phyloP scores from a whole-genome alignment of 2,797 vertebrate genomes.

The Labroides dimidiatus region DNA sequence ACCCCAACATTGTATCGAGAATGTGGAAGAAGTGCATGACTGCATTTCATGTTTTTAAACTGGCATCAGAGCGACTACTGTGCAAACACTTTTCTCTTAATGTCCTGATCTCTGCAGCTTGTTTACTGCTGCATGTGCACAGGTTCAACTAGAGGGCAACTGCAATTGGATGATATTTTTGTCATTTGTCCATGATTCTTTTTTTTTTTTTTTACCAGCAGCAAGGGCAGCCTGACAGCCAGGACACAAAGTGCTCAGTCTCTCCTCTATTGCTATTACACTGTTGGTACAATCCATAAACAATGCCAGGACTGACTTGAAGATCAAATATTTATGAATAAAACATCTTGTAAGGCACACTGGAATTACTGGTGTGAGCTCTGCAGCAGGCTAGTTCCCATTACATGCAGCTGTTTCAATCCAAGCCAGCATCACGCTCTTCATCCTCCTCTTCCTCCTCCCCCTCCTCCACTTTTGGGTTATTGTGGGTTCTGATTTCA shows the following conservation, averaged over 20 bases:
- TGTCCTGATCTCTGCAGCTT: slow-evolving; percentile 21
- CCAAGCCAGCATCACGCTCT: slow-evolving; percentile 21
- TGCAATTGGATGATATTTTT: slow-evolving; percentile 25
- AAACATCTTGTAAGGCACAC: slow-evolving; percentile 38
- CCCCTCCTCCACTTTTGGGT: slow-evolving; percentile 13
- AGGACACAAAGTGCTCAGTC: slow-evolving; percentile 3
- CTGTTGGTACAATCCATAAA: slow-evolving; percentile 2
- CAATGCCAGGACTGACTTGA: slow-evolving; percentile 24
- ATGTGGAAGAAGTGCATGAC: slow-evolving; percentile 29
- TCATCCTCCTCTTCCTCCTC: slow-evolving; percentile 21
- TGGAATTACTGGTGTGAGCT: slow-evolving; percentile 43
- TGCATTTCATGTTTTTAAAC: slow-evolving; percentile 39
- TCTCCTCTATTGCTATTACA: slow-evolving; percentile 25
- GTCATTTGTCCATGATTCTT: slow-evolving; percentile 12
- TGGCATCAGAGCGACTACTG: slow-evolving; percentile 26
- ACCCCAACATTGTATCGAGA: slow-evolving; percentile 41
- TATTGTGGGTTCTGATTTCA: slow-evolving; percentile 32
- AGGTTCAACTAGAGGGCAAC: slow-evolving; percentile 52
- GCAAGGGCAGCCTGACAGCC: slow-evolving; percentile 21
- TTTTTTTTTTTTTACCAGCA: slow-evolving; percentile 6
- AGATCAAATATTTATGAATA: slow-evolving; percentile 65
- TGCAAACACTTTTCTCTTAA: background rate
- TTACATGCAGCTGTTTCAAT: slow-evolving; percentile 54
- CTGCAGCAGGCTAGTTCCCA: slow-evolving; percentile 38
- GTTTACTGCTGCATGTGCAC: slow-evolving; percentile 14